Conservation (phyloP, 1,140 invertebrate genomes). For the Listronotus oregonensis region DNA sequence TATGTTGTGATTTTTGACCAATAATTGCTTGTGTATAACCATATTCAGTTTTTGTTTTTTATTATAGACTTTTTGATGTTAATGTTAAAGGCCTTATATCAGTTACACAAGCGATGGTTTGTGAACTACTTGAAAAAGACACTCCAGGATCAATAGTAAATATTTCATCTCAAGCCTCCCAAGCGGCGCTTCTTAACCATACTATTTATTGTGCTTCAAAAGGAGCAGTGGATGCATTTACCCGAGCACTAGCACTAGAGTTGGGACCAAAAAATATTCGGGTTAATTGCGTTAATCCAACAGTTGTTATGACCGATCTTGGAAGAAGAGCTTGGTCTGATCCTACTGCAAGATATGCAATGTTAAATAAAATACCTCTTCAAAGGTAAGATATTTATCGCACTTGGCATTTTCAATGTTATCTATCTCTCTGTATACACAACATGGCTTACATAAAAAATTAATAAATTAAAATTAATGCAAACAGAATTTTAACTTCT, state of each 20-base stretch:
- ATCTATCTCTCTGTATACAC: no score
- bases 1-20: no score
- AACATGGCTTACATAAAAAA: no score
- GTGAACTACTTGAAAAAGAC: slow-evolving; percentile 72
- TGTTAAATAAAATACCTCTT: slow-evolving; percentile 81
- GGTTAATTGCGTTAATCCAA: slow-evolving; percentile 89
- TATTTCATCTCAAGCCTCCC: slow-evolving; percentile 79
- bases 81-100: slow-evolving; percentile 87
- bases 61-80: slow-evolving; percentile 72
- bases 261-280: slow-evolving; percentile 84
- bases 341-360: slow-evolving; percentile 68
- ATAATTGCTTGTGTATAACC: no score
- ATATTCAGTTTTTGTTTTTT: background rate
- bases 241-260: slow-evolving; percentile 82
- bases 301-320: slow-evolving; percentile 88
- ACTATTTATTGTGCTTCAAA: slow-evolving; percentile 63
- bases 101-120: slow-evolving; percentile 77
- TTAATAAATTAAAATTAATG: no score
- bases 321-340: slow-evolving; percentile 80
- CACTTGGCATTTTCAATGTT: no score
- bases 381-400: slow-evolving; percentile 52
- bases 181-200: slow-evolving; percentile 75
- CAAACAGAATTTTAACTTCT: no score
- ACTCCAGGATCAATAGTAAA: slow-evolving; percentile 83
- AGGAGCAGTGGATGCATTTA: slow-evolving; percentile 69